phyloP scores from a whole-genome alignment of 2,113 vertebrate genomes.

The Corythornis cristatus region DNA sequence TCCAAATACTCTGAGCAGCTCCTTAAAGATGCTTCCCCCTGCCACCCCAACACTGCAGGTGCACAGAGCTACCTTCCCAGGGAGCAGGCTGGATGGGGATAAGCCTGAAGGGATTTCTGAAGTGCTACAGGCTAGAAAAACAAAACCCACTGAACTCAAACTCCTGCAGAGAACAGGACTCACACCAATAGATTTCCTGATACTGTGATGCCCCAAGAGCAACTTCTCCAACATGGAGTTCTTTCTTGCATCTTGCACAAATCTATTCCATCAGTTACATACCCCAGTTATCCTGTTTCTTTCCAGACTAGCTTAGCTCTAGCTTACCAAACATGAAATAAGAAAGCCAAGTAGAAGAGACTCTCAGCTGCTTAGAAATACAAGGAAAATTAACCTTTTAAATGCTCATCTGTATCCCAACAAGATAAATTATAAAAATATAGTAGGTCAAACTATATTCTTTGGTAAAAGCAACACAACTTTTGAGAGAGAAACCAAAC shows the following conservation, averaged over 20 bases:
- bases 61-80: background rate
- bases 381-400: background rate
- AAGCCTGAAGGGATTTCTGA: background rate
- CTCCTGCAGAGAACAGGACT: background rate
- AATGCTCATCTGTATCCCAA: background rate
- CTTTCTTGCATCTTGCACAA: background rate
- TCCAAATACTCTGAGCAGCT: background rate
- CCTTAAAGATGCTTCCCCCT: background rate
- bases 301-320: background rate
- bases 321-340: background rate
- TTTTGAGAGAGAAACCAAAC: background rate
- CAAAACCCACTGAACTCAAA: background rate
- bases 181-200: accelerated
- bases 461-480: background rate
- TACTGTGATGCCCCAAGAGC: background rate
- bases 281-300: background rate
- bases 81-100: background rate
- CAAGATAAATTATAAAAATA: background rate
- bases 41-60: background rate
- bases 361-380: background rate
- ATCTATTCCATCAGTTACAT: background rate
- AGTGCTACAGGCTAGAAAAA: background rate
- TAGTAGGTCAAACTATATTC: background rate
- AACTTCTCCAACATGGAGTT: background rate
- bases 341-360: background rate